These are phyloP conservation scores for Peromyscus eremicus DNA, from an alignment of 2,797 vertebrate species.

Conservation along the genomic window DNA sequence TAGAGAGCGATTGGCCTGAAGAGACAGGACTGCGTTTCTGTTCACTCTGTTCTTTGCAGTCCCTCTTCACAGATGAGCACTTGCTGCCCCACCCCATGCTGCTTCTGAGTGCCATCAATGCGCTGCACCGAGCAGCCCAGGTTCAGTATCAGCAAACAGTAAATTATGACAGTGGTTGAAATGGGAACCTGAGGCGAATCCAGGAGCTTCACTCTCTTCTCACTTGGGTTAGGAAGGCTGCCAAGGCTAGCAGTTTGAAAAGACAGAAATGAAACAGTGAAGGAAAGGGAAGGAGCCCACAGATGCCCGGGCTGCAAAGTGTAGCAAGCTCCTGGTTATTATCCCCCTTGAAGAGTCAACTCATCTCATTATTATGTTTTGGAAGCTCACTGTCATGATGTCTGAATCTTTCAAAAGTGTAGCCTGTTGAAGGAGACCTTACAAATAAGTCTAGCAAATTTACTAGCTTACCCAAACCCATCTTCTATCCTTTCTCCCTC, in stretches of 20 bases:
- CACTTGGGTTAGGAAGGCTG: constrained; percentile 31
- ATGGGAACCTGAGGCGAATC: not conserved
- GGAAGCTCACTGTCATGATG: not conserved
- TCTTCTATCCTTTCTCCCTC: not conserved
- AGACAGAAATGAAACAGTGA: not conserved
- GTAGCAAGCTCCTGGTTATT: not conserved
- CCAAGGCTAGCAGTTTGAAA: constrained; percentile 32
- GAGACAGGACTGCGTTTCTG: not conserved
- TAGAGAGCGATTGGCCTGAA: not conserved
- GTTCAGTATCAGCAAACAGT: not conserved
- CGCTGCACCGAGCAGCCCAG: not conserved
- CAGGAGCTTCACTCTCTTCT: constrained; percentile 8
- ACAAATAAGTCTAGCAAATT: not conserved
- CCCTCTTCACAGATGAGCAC: not conserved
- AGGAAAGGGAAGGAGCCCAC: not conserved
- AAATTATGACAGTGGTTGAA: not conserved
- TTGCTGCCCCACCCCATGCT: not conserved
- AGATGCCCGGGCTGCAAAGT: not conserved
- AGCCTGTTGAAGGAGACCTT: not conserved
- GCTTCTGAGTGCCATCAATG: not conserved
- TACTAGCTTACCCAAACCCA: not conserved
- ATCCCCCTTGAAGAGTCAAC: not conserved
- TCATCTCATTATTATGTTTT: not conserved
- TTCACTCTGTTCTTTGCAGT: not conserved
- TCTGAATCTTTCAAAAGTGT: not conserved